Evolutionary conservation across 2,113 vertebrate species (phyloP), one percentile per base, ranked within the genome.

Genomic region (Tyto alba): DNA sequence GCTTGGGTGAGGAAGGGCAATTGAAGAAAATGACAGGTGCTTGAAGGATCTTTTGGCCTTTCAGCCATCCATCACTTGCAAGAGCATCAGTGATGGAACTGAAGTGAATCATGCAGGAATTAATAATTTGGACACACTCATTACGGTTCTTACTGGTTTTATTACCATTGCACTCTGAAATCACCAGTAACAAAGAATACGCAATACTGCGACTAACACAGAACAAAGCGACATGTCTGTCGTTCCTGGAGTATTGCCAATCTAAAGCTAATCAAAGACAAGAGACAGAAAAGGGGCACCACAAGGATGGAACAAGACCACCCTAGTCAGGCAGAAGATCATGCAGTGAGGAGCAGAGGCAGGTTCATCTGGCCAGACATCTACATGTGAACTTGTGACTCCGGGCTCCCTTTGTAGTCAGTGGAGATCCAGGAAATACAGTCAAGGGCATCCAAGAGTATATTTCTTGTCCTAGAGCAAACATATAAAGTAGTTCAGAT

Each of bases 41-140:
- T 69, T 25, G 53, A 85, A 83, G 82, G 53, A 72, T 34, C n/a
- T 88, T 64, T 34, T 82, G 81, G 48, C 88, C 88, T 95, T 95
- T 93, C 40, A 48, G 48, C 64, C 88, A 67, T 79, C 62, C 40
- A 9, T 38, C 78, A 55, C 73, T 79, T 90, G 20, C 85, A 36
- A 75, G 62, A 64, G 19, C 29, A 47, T 41, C 52, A 59, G 38
- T 60, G 60, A 25, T 56, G 52, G 56, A 50, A 78, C 74, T 32
- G 48, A 64, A 75, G 52, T 30, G 64, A 38, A 16, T 57, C 13
- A 4, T 8, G 9, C 20, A 38, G 47, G 45, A 76, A 83, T 82
- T 73, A 56, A 38, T 88, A 30, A 68, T 80, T 68, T 60, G 57
- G 74, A 36, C 3, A 19, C 5, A 2, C 23, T 79, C n/a, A 34